These are phyloP conservation scores for Picathartes gymnocephalus DNA, from an alignment of 2,113 vertebrate genomes.

Conservation along the genomic window DNA sequence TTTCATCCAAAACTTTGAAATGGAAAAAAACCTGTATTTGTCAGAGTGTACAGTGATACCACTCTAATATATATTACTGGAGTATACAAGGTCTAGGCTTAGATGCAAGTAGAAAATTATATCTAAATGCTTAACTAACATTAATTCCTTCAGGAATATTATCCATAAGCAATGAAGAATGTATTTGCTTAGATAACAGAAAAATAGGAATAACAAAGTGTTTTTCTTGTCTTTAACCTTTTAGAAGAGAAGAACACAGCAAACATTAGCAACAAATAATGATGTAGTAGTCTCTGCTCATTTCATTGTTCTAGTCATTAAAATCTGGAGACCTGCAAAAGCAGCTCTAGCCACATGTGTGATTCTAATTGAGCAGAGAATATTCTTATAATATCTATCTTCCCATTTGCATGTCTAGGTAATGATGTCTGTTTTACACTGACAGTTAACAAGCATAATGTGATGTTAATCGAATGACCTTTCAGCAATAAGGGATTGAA, in stretches of 20 bases:
- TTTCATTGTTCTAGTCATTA: background rate
- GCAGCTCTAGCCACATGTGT: background rate
- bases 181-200: background rate
- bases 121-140: background rate
- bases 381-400: background rate
- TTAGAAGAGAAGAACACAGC: background rate
- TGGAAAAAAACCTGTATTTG: background rate
- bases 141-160: background rate
- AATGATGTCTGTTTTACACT: conserved; percentile 18
- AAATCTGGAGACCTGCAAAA: background rate
- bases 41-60: background rate
- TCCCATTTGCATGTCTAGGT: background rate
- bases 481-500: conserved; percentile 28
- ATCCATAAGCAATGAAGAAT: background rate
- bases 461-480: background rate
- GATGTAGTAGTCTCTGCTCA: background rate
- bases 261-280: background rate
- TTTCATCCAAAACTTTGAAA: background rate
- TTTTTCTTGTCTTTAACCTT: background rate
- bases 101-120: background rate
- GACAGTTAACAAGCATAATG: conserved; percentile 22
- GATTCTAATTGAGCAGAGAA: background rate
- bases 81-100: background rate
- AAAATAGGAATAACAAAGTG: background rate
- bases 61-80: background rate